phyloP scores from a whole-genome alignment of 2,113 vertebrate genomes.

The Pollimyrus isidori region DNA sequence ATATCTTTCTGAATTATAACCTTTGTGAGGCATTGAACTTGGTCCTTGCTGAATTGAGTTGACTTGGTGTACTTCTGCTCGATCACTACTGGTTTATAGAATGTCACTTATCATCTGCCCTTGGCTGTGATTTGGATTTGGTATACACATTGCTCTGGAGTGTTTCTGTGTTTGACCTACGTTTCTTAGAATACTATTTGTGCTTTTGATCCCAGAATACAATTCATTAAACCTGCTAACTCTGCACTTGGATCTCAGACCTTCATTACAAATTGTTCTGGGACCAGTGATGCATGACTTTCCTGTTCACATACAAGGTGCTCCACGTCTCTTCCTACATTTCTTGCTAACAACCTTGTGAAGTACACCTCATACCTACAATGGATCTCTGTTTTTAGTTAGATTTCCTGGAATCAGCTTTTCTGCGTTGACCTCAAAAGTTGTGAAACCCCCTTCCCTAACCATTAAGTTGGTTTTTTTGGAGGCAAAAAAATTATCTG shows the following conservation, averaged over 20 bases:
- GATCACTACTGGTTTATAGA: background rate
- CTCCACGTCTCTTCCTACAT: background rate
- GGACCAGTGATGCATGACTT: background rate
- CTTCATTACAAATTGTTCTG: background rate
- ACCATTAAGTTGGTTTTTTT: background rate
- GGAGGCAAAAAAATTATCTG: background rate
- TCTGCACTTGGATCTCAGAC: background rate
- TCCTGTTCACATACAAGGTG: background rate
- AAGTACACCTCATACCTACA: background rate
- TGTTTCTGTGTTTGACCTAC: background rate
- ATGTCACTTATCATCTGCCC: background rate
- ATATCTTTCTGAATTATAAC: background rate
- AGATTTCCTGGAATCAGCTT: background rate
- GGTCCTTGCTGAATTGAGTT: background rate
- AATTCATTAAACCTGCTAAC: background rate
- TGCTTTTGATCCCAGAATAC: background rate
- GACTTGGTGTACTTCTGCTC: background rate
- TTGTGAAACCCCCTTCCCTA: background rate
- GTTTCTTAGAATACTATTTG: background rate
- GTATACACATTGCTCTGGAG: background rate
- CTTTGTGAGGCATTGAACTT: background rate
- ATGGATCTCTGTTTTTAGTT: background rate
- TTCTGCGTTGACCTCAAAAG: background rate
- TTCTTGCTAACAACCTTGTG: background rate
- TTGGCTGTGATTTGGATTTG: background rate